Evolutionary conservation across 2,113 vertebrate species (phyloP), one percentile per base, ranked within the genome.

Genomic region (Gracilinanus agilis): DNA sequence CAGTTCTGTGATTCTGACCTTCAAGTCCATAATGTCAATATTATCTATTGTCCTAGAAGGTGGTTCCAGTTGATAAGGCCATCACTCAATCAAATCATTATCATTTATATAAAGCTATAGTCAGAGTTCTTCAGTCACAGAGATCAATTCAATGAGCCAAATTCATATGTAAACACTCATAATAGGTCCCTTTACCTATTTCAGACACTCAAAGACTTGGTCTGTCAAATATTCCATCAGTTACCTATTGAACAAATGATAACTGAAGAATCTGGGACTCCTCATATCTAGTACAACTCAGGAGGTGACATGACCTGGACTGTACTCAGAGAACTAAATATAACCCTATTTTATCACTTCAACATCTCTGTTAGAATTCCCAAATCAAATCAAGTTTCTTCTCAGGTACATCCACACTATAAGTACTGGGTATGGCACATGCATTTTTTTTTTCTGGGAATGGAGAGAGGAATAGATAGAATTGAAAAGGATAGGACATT

Each of bases 161-260:
- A 93, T 90, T 56, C 23, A 94, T 27, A 54, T n/a, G n/a, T 53
- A 90, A 44, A 88, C 24, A 93, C 61, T 94, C 58, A 40, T 19
- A 90, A 88, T n/a, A 90, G 10, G 61, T 90, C 58, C 23, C 29
- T 61, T 95, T 56, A 56, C 9, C 0, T 92, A 55, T 95, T 94
- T 94, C 88, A 89, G 94, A 89, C 13, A 3, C 1, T 3, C 61
- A 75, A 75, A 88, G 49, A 44, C 9, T 90, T 67, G 40, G 23
- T 12, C 55, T 95, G 67, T 92, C 93, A 90, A 40, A 90, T 6
- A 94, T 55, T 19, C 54, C 53, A 7, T 93, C 90, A 92, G 61
- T 90, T 90, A 88, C 2, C 54, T 21, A 94, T 23, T 67, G 83
- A 91, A 34, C 88, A 49, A 91, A 90, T 88, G 54, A 94, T 29